phyloP scores from a whole-genome alignment of 2,888 invertebrate genomes.

The Odontomyia ornata region DNA sequence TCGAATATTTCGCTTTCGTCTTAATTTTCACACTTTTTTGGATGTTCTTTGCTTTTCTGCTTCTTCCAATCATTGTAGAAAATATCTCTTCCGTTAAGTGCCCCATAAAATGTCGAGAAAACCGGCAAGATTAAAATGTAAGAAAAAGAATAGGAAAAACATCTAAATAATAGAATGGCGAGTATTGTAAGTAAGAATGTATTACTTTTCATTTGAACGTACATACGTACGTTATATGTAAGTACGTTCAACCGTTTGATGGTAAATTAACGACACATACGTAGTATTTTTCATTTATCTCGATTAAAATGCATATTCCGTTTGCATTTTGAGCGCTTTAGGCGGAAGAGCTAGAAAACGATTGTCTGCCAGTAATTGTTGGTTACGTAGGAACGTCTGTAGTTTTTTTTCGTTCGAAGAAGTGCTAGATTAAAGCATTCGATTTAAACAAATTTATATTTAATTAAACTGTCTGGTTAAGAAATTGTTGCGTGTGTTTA shows the following conservation, averaged over 20 bases:
- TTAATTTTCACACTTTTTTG: background rate
- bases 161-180: slow-evolving; percentile 16
- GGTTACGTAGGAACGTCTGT: no score
- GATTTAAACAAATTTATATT: background rate
- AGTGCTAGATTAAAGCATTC: background rate
- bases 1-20: background rate
- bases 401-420: background rate
- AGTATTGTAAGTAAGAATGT: background rate
- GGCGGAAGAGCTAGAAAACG: background rate
- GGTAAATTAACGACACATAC: slow-evolving; percentile 22
- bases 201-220: background rate
- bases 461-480: no score
- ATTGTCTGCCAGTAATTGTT: background rate
- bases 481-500: no score
- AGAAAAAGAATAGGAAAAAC: slow-evolving; percentile 10
- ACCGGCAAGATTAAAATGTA: slow-evolving; percentile 1
- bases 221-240: background rate
- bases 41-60: no score
- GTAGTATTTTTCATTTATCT: slow-evolving; percentile 15
- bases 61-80: background rate
- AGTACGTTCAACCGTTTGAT: slow-evolving; percentile 12
- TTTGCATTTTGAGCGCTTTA: background rate
- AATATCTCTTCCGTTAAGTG: slow-evolving; percentile 32
- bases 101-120: slow-evolving; percentile 21
- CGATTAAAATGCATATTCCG: slow-evolving; percentile 1